phyloP scores from a whole-genome alignment of 2,113 vertebrate genomes.

The Erpornis zantholeuca region DNA sequence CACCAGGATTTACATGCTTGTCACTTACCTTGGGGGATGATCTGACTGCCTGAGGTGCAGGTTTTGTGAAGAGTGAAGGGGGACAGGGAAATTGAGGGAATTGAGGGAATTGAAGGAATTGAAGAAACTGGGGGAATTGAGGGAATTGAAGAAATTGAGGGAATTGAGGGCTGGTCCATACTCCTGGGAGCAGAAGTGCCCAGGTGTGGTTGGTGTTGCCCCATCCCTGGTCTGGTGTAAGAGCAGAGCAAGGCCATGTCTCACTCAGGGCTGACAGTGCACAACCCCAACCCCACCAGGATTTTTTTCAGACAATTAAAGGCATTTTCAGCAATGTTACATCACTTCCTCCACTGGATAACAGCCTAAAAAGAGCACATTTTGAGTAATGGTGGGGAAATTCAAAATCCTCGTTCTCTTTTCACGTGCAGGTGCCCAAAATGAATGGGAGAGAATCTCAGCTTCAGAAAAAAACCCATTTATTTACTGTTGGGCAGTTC shows the following conservation, averaged over 20 bases:
- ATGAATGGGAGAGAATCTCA: not conserved
- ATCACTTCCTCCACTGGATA: accelerated
- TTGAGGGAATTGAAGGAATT: not conserved
- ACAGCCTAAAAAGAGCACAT: not conserved
- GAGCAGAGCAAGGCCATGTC: not conserved
- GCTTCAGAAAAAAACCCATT: not conserved
- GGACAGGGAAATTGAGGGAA: not conserved
- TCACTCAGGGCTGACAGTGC: not conserved
- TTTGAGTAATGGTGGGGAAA: not conserved
- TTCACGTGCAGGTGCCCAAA: not conserved
- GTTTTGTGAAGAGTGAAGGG: not conserved
- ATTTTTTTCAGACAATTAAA: not conserved
- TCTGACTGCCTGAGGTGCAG: not conserved
- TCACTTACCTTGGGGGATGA: not conserved
- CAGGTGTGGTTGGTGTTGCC: not conserved
- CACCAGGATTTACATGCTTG: not conserved
- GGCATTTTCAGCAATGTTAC: not conserved
- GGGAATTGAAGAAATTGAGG: not conserved
- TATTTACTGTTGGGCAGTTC: not conserved
- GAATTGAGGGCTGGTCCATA: not conserved
- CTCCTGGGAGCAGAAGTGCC: not conserved
- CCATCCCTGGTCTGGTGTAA: not conserved
- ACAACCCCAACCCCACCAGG: not conserved
- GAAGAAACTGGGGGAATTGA: not conserved
- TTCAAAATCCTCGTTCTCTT: not conserved